Evolutionary conservation across 2,113 vertebrate species (phyloP).

Genomic region (Brevimyrus niger): DNA sequence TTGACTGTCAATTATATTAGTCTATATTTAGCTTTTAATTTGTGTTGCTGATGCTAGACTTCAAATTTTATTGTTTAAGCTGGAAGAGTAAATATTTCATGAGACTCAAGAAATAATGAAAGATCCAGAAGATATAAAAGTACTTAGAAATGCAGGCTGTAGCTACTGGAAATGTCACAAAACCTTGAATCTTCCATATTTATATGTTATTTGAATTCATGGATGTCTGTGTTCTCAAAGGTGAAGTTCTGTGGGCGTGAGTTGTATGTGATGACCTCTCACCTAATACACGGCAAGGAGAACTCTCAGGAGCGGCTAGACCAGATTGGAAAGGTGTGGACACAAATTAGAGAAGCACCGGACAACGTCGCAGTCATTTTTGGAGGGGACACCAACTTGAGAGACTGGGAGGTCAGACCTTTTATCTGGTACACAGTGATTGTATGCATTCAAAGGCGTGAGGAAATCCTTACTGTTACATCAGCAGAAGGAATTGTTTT

Average conservation of each 20-base stretch:
- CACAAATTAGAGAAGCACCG: neutral
- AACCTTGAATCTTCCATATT: neutral
- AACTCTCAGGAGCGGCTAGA: constrained; percentile 58
- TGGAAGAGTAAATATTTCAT: neutral
- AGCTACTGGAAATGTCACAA: neutral
- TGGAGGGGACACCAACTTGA: neutral
- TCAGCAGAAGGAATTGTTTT: neutral
- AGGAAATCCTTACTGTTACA: neutral
- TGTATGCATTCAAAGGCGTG: neutral
- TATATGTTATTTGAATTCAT: neutral
- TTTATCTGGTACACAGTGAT: neutral
- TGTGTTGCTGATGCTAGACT: neutral
- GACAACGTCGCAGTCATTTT: neutral
- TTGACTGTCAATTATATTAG: neutral
- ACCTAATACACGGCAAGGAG: neutral
- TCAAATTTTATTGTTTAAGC: neutral
- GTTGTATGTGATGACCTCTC: neutral
- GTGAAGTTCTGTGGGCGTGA: neutral
- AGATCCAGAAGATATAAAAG: neutral
- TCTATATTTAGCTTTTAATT: neutral
- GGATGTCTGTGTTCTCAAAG: neutral
- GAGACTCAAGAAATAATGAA: neutral
- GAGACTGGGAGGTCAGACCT: neutral
- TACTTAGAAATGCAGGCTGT: neutral
- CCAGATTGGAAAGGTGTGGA: neutral